Evolutionary conservation across 1,140 invertebrate species (phyloP).

Genomic region (Heterodera schachtii): DNA sequence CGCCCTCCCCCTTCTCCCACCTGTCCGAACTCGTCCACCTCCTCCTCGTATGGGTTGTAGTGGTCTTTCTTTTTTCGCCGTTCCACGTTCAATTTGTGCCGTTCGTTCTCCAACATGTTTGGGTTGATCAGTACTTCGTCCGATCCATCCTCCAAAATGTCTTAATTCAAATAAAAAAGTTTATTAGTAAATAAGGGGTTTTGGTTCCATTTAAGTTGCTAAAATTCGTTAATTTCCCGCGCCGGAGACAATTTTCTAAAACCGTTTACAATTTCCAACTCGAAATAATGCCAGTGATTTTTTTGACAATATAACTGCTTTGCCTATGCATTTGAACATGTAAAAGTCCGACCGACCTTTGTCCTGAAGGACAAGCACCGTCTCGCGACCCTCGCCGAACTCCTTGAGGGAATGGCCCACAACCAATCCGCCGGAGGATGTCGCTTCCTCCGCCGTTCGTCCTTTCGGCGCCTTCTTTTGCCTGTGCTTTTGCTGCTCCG

Average conservation of each 20-base stretch:
- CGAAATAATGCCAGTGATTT: too few relatives aligned
- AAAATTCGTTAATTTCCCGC: too few relatives aligned
- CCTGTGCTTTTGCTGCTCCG: constrained; percentile 69
- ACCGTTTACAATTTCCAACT: too few relatives aligned
- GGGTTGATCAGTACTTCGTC: constrained; percentile 91
- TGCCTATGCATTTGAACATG: too few relatives aligned
- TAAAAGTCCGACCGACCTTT: constrained; percentile 69
- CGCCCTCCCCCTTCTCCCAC: too few relatives aligned
- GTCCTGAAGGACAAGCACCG: constrained; percentile 92
- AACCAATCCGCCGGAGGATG: constrained; percentile 76
- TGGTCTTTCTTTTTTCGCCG: constrained; percentile 80
- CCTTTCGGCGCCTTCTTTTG: too few relatives aligned
- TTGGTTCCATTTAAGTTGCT: too few relatives aligned
- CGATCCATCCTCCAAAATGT: constrained; percentile 72
- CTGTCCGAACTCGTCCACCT: constrained; percentile 80
- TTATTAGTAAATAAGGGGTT: not conserved
- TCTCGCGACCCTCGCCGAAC: constrained; percentile 80
- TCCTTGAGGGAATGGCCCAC: constrained; percentile 81
- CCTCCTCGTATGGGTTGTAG: constrained; percentile 84
- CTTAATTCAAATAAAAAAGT: not conserved
- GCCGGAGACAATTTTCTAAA: too few relatives aligned
- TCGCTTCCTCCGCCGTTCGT: not conserved
- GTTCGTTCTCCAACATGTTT: constrained; percentile 90
- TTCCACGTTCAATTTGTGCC: constrained; percentile 83
- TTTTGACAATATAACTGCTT: too few relatives aligned